These are phyloP conservation scores for Papilio polytes DNA, from an alignment of 1,140 invertebrate species.

Conservation along the genomic window DNA sequence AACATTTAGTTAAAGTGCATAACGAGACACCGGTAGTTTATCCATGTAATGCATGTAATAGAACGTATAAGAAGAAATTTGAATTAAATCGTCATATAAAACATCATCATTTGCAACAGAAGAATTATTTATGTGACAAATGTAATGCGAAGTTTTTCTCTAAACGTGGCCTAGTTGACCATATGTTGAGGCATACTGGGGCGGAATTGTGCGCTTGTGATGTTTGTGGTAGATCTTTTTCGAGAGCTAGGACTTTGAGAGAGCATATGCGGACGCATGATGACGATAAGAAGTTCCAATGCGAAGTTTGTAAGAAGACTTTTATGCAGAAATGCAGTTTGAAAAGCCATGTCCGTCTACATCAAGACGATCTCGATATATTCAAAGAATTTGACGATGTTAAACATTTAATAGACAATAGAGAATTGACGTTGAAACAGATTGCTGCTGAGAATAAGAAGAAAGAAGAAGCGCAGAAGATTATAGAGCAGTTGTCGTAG, in stretches of 20 bases:
- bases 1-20: constrained; percentile 77
- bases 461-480: constrained; percentile 60
- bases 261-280: constrained; percentile 87
- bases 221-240: constrained; percentile 89
- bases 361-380: constrained; percentile 79
- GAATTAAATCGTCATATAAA: constrained; percentile 77
- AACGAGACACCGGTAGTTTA: constrained; percentile 71
- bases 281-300: constrained; percentile 85
- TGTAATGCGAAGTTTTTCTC: constrained; percentile 81
- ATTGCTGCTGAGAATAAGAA: constrained; percentile 71
- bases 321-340: constrained; percentile 84
- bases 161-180: constrained; percentile 76
- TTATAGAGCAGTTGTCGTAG: constrained; percentile 7
- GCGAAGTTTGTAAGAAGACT: constrained; percentile 86
- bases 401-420: constrained; percentile 74
- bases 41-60: constrained; percentile 80
- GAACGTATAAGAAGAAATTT: constrained; percentile 77
- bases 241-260: constrained; percentile 91
- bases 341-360: constrained; percentile 82
- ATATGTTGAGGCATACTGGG: constrained; percentile 71
- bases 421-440: constrained; percentile 75
- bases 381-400: constrained; percentile 81
- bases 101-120: constrained; percentile 79
- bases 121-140: constrained; percentile 75
- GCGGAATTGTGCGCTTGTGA: constrained; percentile 85